Evolutionary conservation across 2,797 vertebrate species (phyloP).

Genomic region (Enteromius thamalakanensis): DNA sequence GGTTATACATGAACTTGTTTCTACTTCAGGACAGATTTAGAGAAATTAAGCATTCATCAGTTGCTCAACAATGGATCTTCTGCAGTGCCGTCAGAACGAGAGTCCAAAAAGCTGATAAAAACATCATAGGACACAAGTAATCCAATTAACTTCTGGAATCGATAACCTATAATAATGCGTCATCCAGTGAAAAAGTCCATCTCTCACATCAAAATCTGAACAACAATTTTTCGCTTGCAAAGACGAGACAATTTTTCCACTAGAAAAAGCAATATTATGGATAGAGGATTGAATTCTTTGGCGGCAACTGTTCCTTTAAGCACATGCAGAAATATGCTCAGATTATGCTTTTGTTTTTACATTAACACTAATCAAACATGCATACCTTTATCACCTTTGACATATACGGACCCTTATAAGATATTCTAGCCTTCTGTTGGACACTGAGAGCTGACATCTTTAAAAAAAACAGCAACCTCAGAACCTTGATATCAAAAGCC

Average conservation of each 20-base stretch:
- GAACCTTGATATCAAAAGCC: slow-evolving; percentile 5
- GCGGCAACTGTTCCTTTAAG: neutral
- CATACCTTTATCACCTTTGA: neutral
- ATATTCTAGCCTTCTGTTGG: neutral
- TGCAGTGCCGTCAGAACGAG: neutral
- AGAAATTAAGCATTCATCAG: neutral
- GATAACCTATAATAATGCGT: neutral
- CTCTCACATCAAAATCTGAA: neutral
- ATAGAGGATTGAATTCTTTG: neutral
- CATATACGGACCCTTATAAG: neutral
- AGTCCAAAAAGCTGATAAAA: neutral
- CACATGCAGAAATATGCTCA: neutral
- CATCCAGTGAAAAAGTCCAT: neutral
- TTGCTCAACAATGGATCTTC: neutral
- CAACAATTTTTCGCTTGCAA: neutral
- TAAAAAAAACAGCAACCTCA: neutral
- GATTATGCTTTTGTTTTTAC: neutral
- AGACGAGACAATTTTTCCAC: neutral
- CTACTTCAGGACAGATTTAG: neutral
- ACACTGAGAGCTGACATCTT: slow-evolving; percentile 1
- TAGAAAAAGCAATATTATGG: neutral
- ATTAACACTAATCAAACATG: neutral
- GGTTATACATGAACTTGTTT: neutral
- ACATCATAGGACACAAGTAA: neutral
- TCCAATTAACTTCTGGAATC: neutral